A percentile compares a stretch with the other conserved stretches of the same genome.
These are phyloP conservation scores for Stomatorhinus walkeri DNA, from an alignment of 2,797 vertebrate genomes.

Conservation along the genomic window DNA sequence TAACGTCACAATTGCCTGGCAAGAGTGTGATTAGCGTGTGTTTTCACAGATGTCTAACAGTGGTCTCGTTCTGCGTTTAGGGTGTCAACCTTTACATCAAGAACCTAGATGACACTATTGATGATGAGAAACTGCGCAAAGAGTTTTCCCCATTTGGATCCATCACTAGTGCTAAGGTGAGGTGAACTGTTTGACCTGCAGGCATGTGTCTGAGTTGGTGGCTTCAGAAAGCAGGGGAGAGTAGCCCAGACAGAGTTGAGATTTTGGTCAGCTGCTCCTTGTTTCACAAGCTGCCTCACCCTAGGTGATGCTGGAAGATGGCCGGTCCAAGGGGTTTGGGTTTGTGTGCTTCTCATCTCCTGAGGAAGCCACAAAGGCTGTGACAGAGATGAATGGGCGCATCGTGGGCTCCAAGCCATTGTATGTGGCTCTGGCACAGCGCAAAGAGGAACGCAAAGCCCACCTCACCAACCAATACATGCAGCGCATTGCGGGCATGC, in stretches of 20 bases:
- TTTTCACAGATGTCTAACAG: neutral
- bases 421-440: conserved; percentile 91
- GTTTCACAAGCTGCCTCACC: neutral
- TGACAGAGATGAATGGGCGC: conserved; percentile 98
- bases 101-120: conserved; percentile 96
- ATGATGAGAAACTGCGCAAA: conserved; percentile 94
- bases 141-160: conserved; percentile 97
- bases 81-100: conserved; percentile 98
- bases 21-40: neutral
- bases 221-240: neutral
- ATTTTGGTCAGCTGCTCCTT: neutral
- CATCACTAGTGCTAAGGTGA: conserved; percentile 93
- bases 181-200: neutral
- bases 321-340: conserved; percentile 96
- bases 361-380: conserved; percentile 95
- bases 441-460: conserved; percentile 96
- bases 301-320: conserved; percentile 96
- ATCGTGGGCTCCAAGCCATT: conserved; percentile 96
- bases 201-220: neutral
- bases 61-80: conserved; percentile 50
- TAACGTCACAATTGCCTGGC: neutral
- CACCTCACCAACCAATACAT: conserved; percentile 98
- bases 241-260: neutral
- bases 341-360: conserved; percentile 99
- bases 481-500: conserved; percentile 97